Conservation (phyloP, 2,113 vertebrate species). For the Tupaia tana region DNA sequence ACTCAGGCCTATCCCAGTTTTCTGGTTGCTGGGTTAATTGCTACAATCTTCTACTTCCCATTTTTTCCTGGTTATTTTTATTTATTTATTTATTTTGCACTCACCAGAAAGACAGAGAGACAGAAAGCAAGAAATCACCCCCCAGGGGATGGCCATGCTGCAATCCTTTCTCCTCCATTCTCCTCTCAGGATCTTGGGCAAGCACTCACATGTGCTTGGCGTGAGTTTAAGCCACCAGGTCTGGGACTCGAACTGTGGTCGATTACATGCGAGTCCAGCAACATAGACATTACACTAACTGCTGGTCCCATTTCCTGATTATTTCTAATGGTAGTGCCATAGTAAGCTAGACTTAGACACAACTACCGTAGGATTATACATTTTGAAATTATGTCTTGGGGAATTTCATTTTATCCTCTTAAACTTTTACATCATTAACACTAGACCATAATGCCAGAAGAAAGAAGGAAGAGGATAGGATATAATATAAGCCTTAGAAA, state of each 20-base stretch:
- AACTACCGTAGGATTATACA: neutral
- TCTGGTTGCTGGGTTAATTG: neutral
- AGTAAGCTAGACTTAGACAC: neutral
- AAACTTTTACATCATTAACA: neutral
- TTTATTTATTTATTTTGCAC: too few species aligned
- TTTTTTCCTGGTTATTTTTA: neutral
- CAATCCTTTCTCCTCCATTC: too few species aligned
- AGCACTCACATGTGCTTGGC: too few species aligned
- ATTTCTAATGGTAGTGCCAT: neutral
- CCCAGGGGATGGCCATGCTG: too few species aligned
- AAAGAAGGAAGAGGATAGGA: neutral
- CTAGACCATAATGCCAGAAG: neutral
- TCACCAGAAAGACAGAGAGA: too few species aligned
- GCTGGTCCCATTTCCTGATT: neutral
- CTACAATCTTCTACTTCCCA: neutral
- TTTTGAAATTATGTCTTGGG: neutral
- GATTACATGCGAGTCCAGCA: too few species aligned
- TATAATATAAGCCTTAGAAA: neutral
- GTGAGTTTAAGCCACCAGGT: too few species aligned
- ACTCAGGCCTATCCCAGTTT: neutral
- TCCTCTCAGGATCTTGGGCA: too few species aligned
- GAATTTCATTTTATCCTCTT: neutral
- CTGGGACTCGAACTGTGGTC: too few species aligned
- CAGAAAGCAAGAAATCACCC: too few species aligned
- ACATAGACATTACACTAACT: too few species aligned